Base-by-base conservation (phyloP, 2,113 vertebrate genomes). In the Ammodytes marinus region DNA sequence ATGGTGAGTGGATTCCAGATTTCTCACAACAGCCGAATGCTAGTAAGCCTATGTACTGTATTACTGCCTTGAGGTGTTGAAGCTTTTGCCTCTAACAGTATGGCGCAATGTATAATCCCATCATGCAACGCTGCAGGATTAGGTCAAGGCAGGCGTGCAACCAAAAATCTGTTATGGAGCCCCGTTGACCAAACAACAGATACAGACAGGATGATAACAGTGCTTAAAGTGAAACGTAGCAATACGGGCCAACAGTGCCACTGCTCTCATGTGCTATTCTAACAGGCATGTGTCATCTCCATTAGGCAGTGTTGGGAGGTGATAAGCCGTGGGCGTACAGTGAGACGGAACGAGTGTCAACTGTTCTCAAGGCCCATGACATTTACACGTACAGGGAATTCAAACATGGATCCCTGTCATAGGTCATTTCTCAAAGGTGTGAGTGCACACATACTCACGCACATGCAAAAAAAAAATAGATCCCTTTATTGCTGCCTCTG, bases 321-420 rank as follows among this genome's bases (percentile, higher is more conserved):
- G 86, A 89, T 80, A 84, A 85, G 86, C 80, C n/a, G 65, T 79
- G 58, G 83, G 87, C 71, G 66, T 83, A 58, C 57, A 79, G 76
- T 88, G 90, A 27, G 27, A 92, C 69, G 2, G 88, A 94, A 70
- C 53, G 79, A 70, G 82, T 91, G 90, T 93, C 90, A 87, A 85
- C 83, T 83, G 79, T 86, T 88, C 76, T 90, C 80, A 89, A 91
- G 88, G 88, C 74, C 79, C 53, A 40, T 89, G 90, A 92, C 91
- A 93, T 93, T 94, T 92, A 93, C 85, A 87, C 77, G 46, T 81
- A 83, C 84, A 86, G 85, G 74, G 82, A 84, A 83, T 87, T 92
- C 83, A 88, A 89, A 89, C 86, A 71, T 50, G 63, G 59, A 60
- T 69, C 67, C 49, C 75, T 88, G 87, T 88, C 89, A 75, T 70